Conservation (phyloP, 2,888 invertebrate species). For the Cerceris rybyensis region DNA sequence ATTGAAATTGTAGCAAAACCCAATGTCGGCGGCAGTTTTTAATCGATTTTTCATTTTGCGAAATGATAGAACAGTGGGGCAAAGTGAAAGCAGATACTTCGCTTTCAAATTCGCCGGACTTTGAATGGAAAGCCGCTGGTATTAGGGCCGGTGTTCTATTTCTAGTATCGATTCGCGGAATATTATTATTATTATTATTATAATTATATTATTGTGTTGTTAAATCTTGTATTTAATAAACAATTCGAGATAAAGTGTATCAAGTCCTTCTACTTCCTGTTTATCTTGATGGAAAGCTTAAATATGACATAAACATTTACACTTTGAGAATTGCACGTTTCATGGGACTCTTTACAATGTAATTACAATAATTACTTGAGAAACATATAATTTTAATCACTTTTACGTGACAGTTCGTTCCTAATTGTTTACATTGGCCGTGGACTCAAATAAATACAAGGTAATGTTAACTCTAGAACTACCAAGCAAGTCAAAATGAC, state of each 20-base stretch:
- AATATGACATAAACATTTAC: too few species aligned
- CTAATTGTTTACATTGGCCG: too few species aligned
- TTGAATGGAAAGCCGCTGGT: slow-evolving; percentile 5
- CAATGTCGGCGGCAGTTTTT: not conserved
- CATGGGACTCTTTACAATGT: too few species aligned
- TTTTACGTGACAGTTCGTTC: too few species aligned
- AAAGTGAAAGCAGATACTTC: not conserved
- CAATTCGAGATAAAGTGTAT: slow-evolving; percentile 31
- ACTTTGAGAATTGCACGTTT: too few species aligned
- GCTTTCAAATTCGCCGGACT: not conserved
- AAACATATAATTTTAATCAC: too few species aligned
- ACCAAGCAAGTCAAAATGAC: too few species aligned
- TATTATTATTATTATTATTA: slow-evolving; percentile 47
- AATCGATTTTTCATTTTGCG: not conserved
- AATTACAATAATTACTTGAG: too few species aligned
- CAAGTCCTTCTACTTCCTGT: not conserved
- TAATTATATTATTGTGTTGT: slow-evolving; percentile 61
- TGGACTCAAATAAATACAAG: not conserved
- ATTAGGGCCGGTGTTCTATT: slow-evolving; percentile 13
- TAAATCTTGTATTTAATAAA: slow-evolving; percentile 76
- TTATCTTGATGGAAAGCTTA: not conserved
- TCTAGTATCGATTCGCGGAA: slow-evolving; percentile 32
- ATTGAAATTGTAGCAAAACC: too few species aligned
- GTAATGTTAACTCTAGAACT: not conserved
- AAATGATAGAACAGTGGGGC: not conserved